Percentiles rank a stretch among this genome's conserved stretches.
These are phyloP conservation scores for Eudemis profundana DNA, from an alignment of 2,888 invertebrate genomes.

Conservation along the genomic window DNA sequence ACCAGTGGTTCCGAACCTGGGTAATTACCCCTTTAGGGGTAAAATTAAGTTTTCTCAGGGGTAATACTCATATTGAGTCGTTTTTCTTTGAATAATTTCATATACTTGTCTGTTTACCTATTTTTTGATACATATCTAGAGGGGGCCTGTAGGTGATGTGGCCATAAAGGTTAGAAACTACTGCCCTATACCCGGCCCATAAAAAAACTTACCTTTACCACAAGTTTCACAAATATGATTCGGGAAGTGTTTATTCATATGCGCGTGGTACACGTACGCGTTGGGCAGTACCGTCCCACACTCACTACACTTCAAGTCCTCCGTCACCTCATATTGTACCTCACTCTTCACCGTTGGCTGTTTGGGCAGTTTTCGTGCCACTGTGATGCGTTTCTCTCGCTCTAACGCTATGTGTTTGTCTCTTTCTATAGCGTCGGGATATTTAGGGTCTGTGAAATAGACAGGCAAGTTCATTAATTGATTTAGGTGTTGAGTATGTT, in stretches of 20 bases:
- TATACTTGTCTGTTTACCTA: too few relatives aligned
- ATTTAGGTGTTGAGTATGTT: too few relatives aligned
- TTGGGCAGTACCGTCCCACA: constrained; percentile 47
- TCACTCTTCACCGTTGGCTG: constrained; percentile 22
- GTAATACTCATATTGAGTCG: too few relatives aligned
- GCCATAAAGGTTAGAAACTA: too few relatives aligned
- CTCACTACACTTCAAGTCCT: constrained; percentile 48
- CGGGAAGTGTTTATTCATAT: constrained; percentile 52
- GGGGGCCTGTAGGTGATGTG: too few relatives aligned
- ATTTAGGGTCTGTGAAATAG: constrained; percentile 10
- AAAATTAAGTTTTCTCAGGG: too few relatives aligned
- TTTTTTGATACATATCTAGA: too few relatives aligned
- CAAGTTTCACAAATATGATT: constrained; percentile 53
- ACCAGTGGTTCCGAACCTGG: too few relatives aligned
- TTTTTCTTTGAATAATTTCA: too few relatives aligned
- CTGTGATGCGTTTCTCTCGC: constrained; percentile 38
- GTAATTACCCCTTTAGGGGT: too few relatives aligned
- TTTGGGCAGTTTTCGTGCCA: constrained; percentile 26
- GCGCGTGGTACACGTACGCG: constrained; percentile 48
- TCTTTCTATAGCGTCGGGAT: constrained; percentile 3
- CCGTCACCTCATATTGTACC: constrained; percentile 44
- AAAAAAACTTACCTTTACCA: constrained; percentile 52
- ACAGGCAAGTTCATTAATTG: not conserved
- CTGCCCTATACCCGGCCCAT: too few relatives aligned
- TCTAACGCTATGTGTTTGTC: constrained; percentile 23